Evolutionary conservation across 2,113 vertebrate species (phyloP).

Genomic region (Onychostoma macrolepis): DNA sequence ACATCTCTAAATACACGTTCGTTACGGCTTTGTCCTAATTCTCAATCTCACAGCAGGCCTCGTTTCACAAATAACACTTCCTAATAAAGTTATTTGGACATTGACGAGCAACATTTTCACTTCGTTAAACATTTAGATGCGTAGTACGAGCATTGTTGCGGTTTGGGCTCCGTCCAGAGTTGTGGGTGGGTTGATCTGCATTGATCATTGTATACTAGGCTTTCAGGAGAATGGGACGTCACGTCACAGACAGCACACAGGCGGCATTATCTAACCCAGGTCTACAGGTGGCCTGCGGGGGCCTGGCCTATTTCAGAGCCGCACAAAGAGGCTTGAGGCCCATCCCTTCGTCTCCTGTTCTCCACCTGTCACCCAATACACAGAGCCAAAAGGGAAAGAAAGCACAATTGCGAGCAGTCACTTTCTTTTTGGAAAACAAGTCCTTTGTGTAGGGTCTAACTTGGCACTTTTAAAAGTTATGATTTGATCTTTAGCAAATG

Average conservation of each 20-base stretch:
- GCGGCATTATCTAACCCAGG: conserved; percentile 13
- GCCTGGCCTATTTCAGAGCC: conserved; percentile 40
- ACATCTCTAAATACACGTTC: conserved; percentile 9
- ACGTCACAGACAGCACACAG: neutral
- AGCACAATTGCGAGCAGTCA: too few species aligned
- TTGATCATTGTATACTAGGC: neutral
- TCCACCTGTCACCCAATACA: conserved; percentile 20
- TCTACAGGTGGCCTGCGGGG: conserved; percentile 46
- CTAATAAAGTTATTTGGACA: neutral
- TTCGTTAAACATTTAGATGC: neutral
- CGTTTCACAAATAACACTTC: neutral
- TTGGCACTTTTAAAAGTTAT: neutral
- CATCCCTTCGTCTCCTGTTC: conserved; percentile 17
- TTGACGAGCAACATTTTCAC: neutral
- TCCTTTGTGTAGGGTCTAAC: neutral
- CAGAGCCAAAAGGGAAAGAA: neutral
- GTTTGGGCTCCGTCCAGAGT: neutral
- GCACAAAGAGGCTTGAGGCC: conserved; percentile 16
- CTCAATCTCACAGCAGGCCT: neutral
- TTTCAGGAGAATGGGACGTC: neutral
- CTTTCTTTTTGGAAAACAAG: neutral
- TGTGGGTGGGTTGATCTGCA: neutral
- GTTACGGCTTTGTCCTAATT: conserved; percentile 28
- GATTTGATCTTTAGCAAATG: neutral
- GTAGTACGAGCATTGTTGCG: neutral